Base-by-base conservation (phyloP, 2,113 vertebrate species). In the Oceanites oceanicus region DNA sequence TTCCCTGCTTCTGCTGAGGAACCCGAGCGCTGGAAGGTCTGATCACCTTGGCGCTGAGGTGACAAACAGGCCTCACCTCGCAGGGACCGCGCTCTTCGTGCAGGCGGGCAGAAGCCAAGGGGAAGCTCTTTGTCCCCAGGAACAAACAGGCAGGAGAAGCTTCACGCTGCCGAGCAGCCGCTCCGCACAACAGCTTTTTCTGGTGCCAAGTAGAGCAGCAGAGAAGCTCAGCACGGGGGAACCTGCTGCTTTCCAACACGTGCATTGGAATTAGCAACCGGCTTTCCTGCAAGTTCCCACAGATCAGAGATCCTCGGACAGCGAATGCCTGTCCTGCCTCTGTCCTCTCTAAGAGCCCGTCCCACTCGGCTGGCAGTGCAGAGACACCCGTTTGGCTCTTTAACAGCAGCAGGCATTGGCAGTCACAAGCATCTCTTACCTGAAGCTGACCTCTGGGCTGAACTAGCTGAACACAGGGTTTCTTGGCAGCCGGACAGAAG, bases 331-430 rank as follows among this genome's bases (percentile, higher is more conserved):
- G 42, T 45, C 71, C 65, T 15, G 40, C 29, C 34, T 16, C 30
- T 11, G n/a, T 27, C 13, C 27, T 22, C 22, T 4, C 36, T 0
- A 2, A 6, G 32, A n/a, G 44, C 30, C 27, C 2, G 3, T 10
- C 45, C 22, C 13, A 0, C 36, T 9, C 38, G 2, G 13, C 10
- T 9, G 38, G 53, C 71, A 18, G 13, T 4, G 32, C 66, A 25
- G 65, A 50, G n/a, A 18, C 15, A 2, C 29, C 34, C 13, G 0
- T 5, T n/a, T 0, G 1, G n/a, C 53, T 29, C 34, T 15, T 17
- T 2, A 22, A 6, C 34, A 14, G 77, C 53, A 19, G 23, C 4
- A 27, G 44, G 42, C 20, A 4, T 2, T 6, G 47, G 42, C 42
- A 61, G 47, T 1, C 68, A 45, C 38, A 2, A 21, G 36, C 7